phyloP scores from a whole-genome alignment of 2,888 invertebrate genomes.

The Cerastis rubricosa region DNA sequence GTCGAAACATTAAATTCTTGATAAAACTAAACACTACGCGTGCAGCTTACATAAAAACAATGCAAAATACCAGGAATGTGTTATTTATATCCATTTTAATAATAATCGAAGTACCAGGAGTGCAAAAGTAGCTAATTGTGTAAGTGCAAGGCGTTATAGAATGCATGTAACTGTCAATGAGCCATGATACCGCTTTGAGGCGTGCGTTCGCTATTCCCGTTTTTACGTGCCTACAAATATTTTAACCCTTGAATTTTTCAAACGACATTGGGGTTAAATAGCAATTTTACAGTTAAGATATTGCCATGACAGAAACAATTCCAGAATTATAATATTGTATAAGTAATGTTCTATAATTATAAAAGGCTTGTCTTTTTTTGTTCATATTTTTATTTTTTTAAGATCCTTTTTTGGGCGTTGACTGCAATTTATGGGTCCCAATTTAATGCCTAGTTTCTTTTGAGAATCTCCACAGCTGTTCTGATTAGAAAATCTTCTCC shows the following conservation, averaged over 20 bases:
- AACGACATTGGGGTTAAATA: not conserved
- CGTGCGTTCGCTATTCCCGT: constrained; percentile 13
- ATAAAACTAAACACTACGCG: not conserved
- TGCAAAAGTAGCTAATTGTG: constrained; percentile 20
- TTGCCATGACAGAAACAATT: not conserved
- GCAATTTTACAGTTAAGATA: not conserved
- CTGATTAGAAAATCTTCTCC: not conserved
- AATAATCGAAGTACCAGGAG: not conserved
- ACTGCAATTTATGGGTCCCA: not conserved
- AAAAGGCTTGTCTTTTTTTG: too few species aligned
- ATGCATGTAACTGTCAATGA: constrained; percentile 33
- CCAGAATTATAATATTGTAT: not conserved
- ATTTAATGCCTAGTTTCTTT: not conserved
- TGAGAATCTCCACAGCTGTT: not conserved
- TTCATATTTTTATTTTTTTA: too few species aligned
- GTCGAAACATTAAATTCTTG: not conserved
- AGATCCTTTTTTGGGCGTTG: too few species aligned
- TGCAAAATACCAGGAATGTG: not conserved
- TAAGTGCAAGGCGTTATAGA: constrained; percentile 1
- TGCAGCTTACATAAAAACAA: not conserved
- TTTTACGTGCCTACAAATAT: not conserved
- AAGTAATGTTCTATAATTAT: not conserved
- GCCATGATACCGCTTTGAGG: constrained; percentile 2
- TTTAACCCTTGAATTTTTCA: not conserved
- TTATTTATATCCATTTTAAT: constrained; percentile 7